A percentile compares a stretch with the other conserved stretches of the same genome.
Conservation (phyloP, 2,888 invertebrate genomes). For the Bhutanitis thaidina region DNA sequence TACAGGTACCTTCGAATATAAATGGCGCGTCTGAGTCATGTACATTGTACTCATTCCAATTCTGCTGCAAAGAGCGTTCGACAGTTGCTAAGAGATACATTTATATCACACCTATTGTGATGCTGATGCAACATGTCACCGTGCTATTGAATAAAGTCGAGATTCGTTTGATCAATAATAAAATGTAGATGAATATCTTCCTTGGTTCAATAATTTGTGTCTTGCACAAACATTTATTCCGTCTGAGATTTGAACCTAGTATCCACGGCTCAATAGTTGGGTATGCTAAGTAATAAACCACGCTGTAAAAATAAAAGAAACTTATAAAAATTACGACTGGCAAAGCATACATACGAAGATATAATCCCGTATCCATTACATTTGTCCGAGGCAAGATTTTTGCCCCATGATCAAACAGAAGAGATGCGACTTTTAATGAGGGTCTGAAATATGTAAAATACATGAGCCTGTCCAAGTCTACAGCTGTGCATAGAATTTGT, state of each 20-base stretch:
- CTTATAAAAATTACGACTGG: too few species aligned
- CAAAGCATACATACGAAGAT: conserved; percentile 48
- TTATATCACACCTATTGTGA: conserved; percentile 3
- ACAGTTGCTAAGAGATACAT: conserved; percentile 7
- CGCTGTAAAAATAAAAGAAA: too few species aligned
- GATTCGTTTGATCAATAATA: too few species aligned
- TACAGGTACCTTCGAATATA: conserved; percentile 12
- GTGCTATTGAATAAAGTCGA: too few species aligned
- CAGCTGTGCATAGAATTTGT: too few species aligned
- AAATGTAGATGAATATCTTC: too few species aligned
- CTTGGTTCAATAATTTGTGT: too few species aligned
- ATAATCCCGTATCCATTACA: conserved; percentile 57
- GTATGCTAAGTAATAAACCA: too few species aligned
- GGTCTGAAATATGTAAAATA: conserved; percentile 37
- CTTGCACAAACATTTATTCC: too few species aligned
- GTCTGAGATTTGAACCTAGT: too few species aligned
- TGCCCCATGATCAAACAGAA: conserved; percentile 62
- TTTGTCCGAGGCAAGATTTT: conserved; percentile 39
- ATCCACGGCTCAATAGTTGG: too few species aligned
- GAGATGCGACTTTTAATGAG: conserved; percentile 43
- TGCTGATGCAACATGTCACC: background rate
- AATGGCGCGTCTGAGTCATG: conserved; percentile 14
- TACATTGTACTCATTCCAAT: conserved; percentile 18
- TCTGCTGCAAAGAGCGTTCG: conserved; percentile 5
- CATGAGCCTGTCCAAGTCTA: too few species aligned